Conservation (phyloP, 2,113 vertebrate genomes). For the Elachura formosa region DNA sequence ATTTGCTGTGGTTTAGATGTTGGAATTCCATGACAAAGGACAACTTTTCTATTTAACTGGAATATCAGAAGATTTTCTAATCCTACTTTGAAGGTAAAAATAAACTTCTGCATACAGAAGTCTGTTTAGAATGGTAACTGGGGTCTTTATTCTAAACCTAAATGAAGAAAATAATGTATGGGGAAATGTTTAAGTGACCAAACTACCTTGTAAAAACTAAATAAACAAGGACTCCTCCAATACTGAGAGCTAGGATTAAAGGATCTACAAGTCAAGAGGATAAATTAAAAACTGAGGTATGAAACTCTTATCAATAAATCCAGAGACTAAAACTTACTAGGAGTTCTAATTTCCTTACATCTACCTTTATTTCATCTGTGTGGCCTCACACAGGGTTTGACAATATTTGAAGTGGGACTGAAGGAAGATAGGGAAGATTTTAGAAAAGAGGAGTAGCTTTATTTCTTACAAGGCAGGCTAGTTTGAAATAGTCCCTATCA, state of each 20-base stretch:
- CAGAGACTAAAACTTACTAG: background rate
- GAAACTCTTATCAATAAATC: background rate
- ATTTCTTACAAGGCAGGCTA: background rate
- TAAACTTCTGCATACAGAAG: background rate
- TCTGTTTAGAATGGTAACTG: background rate
- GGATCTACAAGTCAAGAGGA: background rate
- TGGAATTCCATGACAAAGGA: background rate
- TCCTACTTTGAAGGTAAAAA: background rate
- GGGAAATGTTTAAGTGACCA: background rate
- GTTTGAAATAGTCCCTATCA: background rate
- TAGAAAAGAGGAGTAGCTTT: background rate
- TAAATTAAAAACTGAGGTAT: background rate
- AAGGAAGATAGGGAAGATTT: background rate
- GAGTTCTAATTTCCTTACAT: background rate
- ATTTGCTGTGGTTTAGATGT: background rate
- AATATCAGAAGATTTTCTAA: background rate
- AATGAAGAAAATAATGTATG: background rate
- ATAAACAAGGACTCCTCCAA: background rate
- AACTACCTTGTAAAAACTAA: background rate
- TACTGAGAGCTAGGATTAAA: background rate
- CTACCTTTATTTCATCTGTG: background rate
- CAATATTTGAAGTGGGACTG: background rate
- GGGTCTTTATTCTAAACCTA: background rate
- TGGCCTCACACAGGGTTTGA: rapidly evolving
- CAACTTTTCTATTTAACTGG: background rate